phyloP scores from a whole-genome alignment of 2,888 invertebrate species.

The Oxyteleia sp. region DNA sequence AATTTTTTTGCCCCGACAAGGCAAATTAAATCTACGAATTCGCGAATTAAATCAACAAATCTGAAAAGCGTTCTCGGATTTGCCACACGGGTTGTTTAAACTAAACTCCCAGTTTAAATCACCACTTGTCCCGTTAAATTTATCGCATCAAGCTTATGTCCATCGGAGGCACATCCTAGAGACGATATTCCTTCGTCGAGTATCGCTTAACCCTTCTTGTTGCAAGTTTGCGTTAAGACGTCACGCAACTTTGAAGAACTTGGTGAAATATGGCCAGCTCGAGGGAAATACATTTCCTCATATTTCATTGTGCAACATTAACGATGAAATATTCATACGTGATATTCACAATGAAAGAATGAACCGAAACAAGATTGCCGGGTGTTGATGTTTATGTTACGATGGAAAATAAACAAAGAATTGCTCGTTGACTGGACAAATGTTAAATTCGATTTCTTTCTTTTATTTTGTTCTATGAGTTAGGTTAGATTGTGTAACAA shows the following conservation, averaged over 20 bases:
- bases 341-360: constrained; percentile 15
- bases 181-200: constrained; percentile 49
- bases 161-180: constrained; percentile 25
- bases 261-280: constrained; percentile 48
- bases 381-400: no score
- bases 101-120: constrained; percentile 31
- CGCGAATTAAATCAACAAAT: constrained; percentile 62
- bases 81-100: constrained; percentile 43
- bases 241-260: constrained; percentile 67
- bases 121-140: constrained; percentile 55
- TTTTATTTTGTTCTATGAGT: no score
- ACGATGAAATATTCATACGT: constrained; percentile 59
- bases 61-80: constrained; percentile 25
- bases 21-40: constrained; percentile 62
- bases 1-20: constrained; percentile 38
- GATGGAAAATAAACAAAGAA: no score
- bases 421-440: no score
- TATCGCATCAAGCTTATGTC: constrained; percentile 46
- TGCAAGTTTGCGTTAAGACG: constrained; percentile 55
- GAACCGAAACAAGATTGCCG: no score
- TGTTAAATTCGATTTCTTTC: no score
- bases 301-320: constrained; percentile 50
- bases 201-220: constrained; percentile 63
- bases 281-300: constrained; percentile 54
- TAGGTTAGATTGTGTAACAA: no score